Evolutionary conservation across 2,888 invertebrate species (phyloP).

Genomic region (Hypolimnas misippus): DNA sequence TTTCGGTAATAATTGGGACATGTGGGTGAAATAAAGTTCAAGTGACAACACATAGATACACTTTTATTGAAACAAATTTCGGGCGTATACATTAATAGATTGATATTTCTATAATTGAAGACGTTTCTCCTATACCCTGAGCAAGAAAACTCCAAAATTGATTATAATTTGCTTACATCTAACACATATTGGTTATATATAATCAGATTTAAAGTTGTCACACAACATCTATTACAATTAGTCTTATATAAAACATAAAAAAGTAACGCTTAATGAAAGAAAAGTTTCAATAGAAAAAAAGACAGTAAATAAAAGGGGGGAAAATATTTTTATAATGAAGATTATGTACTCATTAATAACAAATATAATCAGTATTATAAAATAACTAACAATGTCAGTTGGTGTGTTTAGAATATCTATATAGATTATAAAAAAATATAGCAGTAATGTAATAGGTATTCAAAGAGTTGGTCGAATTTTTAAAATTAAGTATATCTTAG

Average conservation of each 20-base stretch:
- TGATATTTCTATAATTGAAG: not conserved
- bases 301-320: not conserved
- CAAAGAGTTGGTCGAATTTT: slow-evolving; percentile 16
- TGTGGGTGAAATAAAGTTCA: slow-evolving; percentile 9
- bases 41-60: slow-evolving; percentile 21
- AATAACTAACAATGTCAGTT: slow-evolving; percentile 1
- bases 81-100: slow-evolving; percentile 15
- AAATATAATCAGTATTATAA: slow-evolving; percentile 4
- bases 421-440: slow-evolving; percentile 23
- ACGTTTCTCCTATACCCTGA: slow-evolving; percentile 25
- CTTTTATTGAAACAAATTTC: slow-evolving; percentile 19
- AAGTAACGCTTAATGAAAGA: not conserved
- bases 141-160: slow-evolving; percentile 11
- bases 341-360: not conserved
- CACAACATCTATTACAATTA: slow-evolving; percentile 8
- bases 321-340: not conserved
- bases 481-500: slow-evolving; percentile 12
- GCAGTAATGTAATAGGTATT: slow-evolving; percentile 10
- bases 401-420: slow-evolving; percentile 6
- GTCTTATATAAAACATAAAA: not conserved
- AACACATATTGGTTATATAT: slow-evolving; percentile 11
- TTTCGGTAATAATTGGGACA: not conserved
- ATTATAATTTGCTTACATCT: slow-evolving; percentile 27
- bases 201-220: slow-evolving; percentile 15
- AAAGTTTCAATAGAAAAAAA: not conserved